A percentile compares a stretch with the other conserved stretches of the same genome.
phyloP scores from a whole-genome alignment of 2,113 vertebrate species.

The Scalopus aquaticus region DNA sequence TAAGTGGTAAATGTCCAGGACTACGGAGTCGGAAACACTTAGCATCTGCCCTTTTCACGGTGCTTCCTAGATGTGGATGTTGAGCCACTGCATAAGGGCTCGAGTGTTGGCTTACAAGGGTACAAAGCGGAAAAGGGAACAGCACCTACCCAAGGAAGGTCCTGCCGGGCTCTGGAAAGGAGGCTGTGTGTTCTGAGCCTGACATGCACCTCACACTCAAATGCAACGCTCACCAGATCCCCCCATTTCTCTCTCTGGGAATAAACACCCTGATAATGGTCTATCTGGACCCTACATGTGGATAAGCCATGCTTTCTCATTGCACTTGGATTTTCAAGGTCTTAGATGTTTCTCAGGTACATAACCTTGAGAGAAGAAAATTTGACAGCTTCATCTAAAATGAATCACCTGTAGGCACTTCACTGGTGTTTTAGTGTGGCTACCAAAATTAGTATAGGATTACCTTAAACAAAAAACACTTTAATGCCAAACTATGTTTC shows the following conservation, averaged over 20 bases:
- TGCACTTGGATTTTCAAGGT: neutral
- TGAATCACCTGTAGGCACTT: neutral
- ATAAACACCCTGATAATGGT: neutral
- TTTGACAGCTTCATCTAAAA: neutral
- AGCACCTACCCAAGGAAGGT: neutral
- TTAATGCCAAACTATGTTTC: constrained; percentile 1
- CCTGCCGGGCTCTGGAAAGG: neutral
- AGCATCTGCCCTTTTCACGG: neutral
- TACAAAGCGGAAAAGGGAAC: neutral
- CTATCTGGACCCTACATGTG: neutral
- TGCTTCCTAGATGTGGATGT: neutral
- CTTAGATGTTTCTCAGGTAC: neutral
- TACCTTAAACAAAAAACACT: neutral
- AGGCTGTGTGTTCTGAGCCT: neutral
- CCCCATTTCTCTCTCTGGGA: neutral
- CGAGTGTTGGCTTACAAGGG: neutral
- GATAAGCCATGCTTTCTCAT: neutral
- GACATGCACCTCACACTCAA: neutral
- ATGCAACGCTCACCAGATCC: neutral
- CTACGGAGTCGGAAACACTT: neutral
- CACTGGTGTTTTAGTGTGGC: neutral
- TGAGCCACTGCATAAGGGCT: neutral
- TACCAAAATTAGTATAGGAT: neutral
- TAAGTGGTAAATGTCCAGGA: neutral
- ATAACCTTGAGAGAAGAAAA: neutral